phyloP scores from a whole-genome alignment of 2,797 vertebrate species.

The Stomatorhinus walkeri region DNA sequence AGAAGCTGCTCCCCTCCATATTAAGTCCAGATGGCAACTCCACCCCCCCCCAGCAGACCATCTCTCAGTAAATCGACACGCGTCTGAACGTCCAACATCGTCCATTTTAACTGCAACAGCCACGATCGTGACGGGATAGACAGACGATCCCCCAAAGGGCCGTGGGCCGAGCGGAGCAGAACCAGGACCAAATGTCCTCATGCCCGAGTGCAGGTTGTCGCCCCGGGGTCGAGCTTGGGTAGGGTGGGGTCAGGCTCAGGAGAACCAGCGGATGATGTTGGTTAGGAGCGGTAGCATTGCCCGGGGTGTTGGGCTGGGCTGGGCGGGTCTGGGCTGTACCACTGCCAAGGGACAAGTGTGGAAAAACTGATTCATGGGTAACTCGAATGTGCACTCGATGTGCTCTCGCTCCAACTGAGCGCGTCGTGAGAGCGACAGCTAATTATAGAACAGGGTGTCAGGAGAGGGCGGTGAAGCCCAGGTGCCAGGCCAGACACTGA shows the following conservation, averaged over 20 bases:
- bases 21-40: constrained; percentile 24
- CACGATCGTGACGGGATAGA: background rate
- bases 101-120: constrained; percentile 25
- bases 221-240: background rate
- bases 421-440: background rate
- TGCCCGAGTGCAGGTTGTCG: background rate
- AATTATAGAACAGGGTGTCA: constrained; percentile 11
- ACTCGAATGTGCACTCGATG: background rate
- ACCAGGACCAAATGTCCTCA: background rate
- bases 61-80: background rate
- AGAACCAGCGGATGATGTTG: background rate
- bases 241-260: background rate
- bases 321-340: background rate
- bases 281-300: background rate
- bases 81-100: background rate
- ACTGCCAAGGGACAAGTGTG: background rate
- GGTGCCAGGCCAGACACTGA: background rate
- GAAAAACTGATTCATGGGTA: constrained; percentile 12
- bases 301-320: background rate
- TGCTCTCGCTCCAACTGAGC: background rate
- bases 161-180: background rate
- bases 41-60: background rate
- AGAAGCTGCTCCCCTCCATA: constrained; percentile 13
- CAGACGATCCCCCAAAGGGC: constrained; percentile 14
- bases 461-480: background rate